A percentile compares a stretch with the other conserved stretches of the same genome.
phyloP scores from a whole-genome alignment of 2,113 vertebrate genomes.

The Junco hyemalis region DNA sequence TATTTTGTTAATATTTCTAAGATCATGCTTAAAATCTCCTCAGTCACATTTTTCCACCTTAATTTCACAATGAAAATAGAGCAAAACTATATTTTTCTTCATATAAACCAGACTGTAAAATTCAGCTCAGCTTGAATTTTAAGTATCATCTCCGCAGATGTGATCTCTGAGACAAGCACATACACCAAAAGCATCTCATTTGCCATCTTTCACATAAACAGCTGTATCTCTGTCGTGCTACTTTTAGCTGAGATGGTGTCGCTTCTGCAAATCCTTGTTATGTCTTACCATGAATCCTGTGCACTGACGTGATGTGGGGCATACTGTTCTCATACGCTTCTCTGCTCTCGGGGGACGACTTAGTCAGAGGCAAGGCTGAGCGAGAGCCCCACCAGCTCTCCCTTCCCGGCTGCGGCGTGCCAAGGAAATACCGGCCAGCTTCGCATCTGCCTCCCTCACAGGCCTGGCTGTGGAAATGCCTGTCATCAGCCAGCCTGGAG shows the following conservation, averaged over 20 bases:
- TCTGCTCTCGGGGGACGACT: slow-evolving; percentile 84
- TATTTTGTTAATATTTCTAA: neutral
- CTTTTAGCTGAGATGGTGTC: neutral
- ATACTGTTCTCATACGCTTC: slow-evolving; percentile 82
- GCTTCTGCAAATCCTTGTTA: neutral
- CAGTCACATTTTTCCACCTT: neutral
- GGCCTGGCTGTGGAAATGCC: slow-evolving; percentile 81
- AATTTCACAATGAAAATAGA: neutral
- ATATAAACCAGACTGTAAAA: neutral
- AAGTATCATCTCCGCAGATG: neutral
- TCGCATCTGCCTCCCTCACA: slow-evolving; percentile 90
- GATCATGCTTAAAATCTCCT: neutral
- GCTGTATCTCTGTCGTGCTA: neutral
- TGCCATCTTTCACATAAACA: neutral
- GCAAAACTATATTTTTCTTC: neutral
- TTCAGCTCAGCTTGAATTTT: neutral
- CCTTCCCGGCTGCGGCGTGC: slow-evolving; percentile 81
- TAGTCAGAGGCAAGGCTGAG: slow-evolving; percentile 81
- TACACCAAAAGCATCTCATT: neutral
- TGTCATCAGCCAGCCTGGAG: slow-evolving; percentile 76
- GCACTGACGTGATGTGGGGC: slow-evolving; percentile 86
- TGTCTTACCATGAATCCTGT: slow-evolving; percentile 87
- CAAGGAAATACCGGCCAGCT: slow-evolving; percentile 92
- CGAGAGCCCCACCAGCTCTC: slow-evolving; percentile 90
- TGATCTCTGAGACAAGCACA: neutral